These are phyloP conservation scores for Podiceps cristatus DNA, from an alignment of 2,113 vertebrate species.

Conservation along the genomic window DNA sequence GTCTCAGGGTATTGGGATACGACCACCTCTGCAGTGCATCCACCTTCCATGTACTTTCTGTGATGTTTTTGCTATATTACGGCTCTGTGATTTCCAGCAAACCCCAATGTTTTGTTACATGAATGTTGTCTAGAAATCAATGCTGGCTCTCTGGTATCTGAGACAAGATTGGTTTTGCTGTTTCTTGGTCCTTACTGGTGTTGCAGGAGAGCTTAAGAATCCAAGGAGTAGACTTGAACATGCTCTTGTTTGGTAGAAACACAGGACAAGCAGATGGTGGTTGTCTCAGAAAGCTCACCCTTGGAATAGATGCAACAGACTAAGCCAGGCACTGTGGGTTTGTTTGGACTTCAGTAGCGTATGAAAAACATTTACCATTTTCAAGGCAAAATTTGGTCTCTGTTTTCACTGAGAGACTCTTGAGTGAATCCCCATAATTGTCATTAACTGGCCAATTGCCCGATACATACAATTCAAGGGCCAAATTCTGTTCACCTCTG, in stretches of 20 bases:
- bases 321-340: background rate
- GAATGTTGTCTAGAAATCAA: background rate
- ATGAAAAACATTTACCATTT: background rate
- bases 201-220: background rate
- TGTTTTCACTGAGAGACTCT: background rate
- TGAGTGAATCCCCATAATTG: background rate
- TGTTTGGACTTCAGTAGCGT: background rate
- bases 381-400: background rate
- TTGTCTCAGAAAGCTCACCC: background rate
- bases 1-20: background rate
- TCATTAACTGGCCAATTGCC: background rate
- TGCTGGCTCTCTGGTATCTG: background rate
- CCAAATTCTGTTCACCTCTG: background rate
- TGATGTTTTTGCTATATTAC: background rate
- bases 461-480: background rate
- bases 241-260: background rate
- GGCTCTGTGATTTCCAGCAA: background rate
- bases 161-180: background rate
- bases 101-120: background rate
- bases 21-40: background rate
- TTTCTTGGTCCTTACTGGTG: background rate
- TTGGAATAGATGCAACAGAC: background rate
- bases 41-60: background rate
- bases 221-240: background rate
- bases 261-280: background rate